phyloP scores from a whole-genome alignment of 2,888 invertebrate genomes.

The Scaptomyza cyrtandrae region DNA sequence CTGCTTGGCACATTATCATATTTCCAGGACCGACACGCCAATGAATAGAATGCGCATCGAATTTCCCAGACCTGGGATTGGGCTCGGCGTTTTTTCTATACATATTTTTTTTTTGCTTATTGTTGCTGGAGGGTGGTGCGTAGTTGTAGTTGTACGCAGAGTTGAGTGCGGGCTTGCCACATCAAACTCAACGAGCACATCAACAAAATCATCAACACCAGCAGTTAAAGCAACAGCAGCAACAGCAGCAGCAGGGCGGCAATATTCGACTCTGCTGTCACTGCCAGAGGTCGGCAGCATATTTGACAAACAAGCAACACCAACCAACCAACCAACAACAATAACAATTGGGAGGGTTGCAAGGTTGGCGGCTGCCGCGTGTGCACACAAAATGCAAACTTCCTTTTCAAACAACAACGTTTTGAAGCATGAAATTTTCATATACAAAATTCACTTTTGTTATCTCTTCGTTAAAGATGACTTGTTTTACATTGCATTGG shows the following conservation, averaged over 20 bases:
- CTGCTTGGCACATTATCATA: constrained; percentile 78
- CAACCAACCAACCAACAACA: constrained; percentile 52
- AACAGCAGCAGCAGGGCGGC: constrained; percentile 34
- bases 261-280: constrained; percentile 31
- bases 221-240: constrained; percentile 17
- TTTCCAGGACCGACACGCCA: constrained; percentile 79
- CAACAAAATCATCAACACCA: constrained; percentile 76
- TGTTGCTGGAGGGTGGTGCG: constrained; percentile 5
- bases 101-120: background rate
- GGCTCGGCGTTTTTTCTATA: constrained; percentile 36
- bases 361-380: constrained; percentile 62
- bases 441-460: too few relatives aligned
- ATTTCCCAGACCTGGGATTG: constrained; percentile 70
- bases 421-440: constrained; percentile 53
- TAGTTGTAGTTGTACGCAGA: constrained; percentile 1
- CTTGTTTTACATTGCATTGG: constrained; percentile 61
- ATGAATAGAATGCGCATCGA: constrained; percentile 82
- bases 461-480: constrained; percentile 17
- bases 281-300: constrained; percentile 59
- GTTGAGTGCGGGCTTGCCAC: constrained; percentile 31
- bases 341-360: constrained; percentile 42
- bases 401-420: constrained; percentile 45
- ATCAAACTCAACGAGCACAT: constrained; percentile 78
- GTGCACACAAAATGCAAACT: constrained; percentile 73
- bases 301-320: constrained; percentile 84